These are phyloP conservation scores for Drosophila incognita DNA, from an alignment of 2,888 invertebrate species.

Conservation along the genomic window DNA sequence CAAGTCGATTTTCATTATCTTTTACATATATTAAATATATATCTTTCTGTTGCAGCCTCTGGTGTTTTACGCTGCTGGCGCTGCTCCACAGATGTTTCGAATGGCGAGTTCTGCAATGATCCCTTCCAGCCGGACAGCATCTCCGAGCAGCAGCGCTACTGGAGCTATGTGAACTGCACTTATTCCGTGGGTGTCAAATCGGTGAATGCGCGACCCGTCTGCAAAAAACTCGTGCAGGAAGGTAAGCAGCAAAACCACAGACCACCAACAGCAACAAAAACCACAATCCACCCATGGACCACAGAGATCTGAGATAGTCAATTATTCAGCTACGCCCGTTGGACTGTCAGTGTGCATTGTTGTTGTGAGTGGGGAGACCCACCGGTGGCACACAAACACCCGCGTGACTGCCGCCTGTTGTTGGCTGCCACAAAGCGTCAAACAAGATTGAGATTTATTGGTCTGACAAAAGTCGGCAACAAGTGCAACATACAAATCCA, in stretches of 20 bases:
- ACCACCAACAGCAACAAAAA: constrained; percentile 4
- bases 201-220: constrained; percentile 87
- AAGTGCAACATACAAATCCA: constrained; percentile 68
- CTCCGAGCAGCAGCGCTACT: constrained; percentile 84
- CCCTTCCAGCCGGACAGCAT: constrained; percentile 88
- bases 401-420: constrained; percentile 63
- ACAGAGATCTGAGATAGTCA: constrained; percentile 23
- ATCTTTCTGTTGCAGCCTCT: constrained; percentile 86
- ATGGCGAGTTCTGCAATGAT: constrained; percentile 90
- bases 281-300: constrained; percentile 12
- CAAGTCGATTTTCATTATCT: background rate
- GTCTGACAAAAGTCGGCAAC: constrained; percentile 65
- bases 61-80: constrained; percentile 90
- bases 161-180: constrained; percentile 85
- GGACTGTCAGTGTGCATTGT: constrained; percentile 50
- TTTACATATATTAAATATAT: constrained; percentile 2
- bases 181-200: constrained; percentile 85
- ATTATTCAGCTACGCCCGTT: constrained; percentile 44
- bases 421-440: constrained; percentile 73
- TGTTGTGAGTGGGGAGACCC: constrained; percentile 46
- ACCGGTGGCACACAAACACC: constrained; percentile 53
- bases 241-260: constrained; percentile 86
- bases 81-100: constrained; percentile 89
- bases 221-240: constrained; percentile 91
- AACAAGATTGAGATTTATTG: constrained; percentile 81